Evolutionary conservation across 2,113 vertebrate species (phyloP).

Genomic region (Peromyscus polionotus): DNA sequence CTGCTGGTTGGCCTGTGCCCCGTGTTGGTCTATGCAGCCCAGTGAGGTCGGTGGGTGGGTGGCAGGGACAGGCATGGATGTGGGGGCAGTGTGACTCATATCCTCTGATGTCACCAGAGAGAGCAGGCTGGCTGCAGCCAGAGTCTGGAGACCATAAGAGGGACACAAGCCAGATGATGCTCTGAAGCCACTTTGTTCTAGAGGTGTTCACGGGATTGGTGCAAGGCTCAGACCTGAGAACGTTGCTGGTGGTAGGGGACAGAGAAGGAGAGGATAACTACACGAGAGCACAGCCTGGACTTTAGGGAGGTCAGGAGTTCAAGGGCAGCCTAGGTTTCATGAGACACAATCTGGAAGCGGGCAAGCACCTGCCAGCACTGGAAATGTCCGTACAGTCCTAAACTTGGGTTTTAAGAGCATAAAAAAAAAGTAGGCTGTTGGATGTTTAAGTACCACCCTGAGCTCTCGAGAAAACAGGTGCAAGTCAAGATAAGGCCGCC

Average conservation of each 20-base stretch:
- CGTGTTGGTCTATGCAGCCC: constrained; percentile 21
- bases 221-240: neutral
- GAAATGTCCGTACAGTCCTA: neutral
- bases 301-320: neutral
- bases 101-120: constrained; percentile 49
- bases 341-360: neutral
- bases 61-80: constrained; percentile 71
- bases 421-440: neutral
- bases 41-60: neutral
- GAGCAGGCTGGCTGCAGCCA: constrained; percentile 77
- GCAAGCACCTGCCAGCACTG: neutral
- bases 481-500: neutral
- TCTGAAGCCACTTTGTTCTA: constrained; percentile 63
- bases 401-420: neutral
- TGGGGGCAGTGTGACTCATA: constrained; percentile 25
- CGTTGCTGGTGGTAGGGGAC: neutral
- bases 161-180: constrained; percentile 91
- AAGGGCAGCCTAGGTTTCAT: neutral
- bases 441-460: neutral
- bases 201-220: neutral
- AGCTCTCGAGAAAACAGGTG: neutral
- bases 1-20: constrained; percentile 25
- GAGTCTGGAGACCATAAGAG: constrained; percentile 88
- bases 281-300: neutral
- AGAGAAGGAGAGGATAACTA: neutral